Base-by-base conservation (phyloP, 2,797 vertebrate species). In the Falco cherrug region DNA sequence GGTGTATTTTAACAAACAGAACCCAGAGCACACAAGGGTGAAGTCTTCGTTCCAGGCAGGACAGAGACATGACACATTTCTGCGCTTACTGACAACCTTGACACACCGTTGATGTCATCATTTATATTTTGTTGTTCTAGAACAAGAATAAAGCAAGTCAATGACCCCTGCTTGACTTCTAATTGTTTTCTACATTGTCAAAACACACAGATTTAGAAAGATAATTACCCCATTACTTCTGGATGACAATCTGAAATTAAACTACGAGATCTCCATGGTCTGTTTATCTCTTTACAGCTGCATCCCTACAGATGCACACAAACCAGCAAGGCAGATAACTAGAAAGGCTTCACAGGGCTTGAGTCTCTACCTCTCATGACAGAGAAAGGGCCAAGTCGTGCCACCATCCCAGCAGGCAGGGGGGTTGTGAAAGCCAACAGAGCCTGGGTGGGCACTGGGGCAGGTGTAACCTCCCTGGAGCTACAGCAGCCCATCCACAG, bases 91-190 rank as follows among this genome's bases (percentile, higher is more conserved):
- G 69, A 85, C 76, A 91, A 61, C 61, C 31, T 68, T 78, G 47
- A 56, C 41, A 41, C 16, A 3, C 21, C 21, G 12, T 20, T 54
- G 50, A 29, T 35, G 4, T 43, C 77, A 80, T 85, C 13, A 53
- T 68, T 92, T 90, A 15, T 54, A 31, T 65, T 69, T 50, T 87
- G 82, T 82, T 82, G 53, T 60, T 77, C 53, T 70, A 64, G 65
- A 90, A 77, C 56, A 82, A 87, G 85, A 91, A 77, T 9, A 94
- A 93, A 91, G 65, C 74, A 83, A 95, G 29, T 35, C 68, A 78
- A 3, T 68, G 65, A 86, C 83, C 76, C 37, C 41, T 68, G 14
- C 20, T 93, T 80, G 80, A 86, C 61, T 75, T 37, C 48, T 64
- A 65, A 28, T 74, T 91, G 57, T 89, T 95, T 95, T 70, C 53